phyloP scores from a whole-genome alignment of 2,888 invertebrate species.

The Piscicola geometra region DNA sequence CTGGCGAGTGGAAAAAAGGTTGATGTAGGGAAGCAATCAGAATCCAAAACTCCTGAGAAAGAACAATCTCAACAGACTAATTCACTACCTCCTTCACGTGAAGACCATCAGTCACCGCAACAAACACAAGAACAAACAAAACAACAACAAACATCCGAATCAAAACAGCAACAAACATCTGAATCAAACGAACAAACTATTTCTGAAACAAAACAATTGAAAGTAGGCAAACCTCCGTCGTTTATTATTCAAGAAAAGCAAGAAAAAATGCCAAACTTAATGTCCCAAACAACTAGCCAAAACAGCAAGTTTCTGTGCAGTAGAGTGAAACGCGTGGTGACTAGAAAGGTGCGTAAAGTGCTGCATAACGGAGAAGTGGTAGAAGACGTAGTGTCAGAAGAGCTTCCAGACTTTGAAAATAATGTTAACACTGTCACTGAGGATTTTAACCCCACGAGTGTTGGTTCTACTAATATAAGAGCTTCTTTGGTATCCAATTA shows the following conservation, averaged over 20 bases:
- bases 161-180: background rate
- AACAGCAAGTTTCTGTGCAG: slow-evolving; percentile 42
- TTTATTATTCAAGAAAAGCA: slow-evolving; percentile 7
- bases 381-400: slow-evolving; percentile 44
- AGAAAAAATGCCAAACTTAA: background rate
- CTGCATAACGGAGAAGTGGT: slow-evolving; percentile 42
- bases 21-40: background rate
- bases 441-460: slow-evolving; percentile 38
- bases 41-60: background rate
- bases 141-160: background rate
- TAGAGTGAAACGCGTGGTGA: slow-evolving; percentile 36
- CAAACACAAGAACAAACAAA: background rate
- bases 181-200: background rate
- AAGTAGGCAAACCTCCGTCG: slow-evolving; percentile 26
- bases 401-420: slow-evolving; percentile 41
- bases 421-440: slow-evolving; percentile 28
- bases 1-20: background rate
- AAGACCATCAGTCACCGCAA: background rate
- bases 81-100: background rate
- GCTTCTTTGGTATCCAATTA: slow-evolving; percentile 34
- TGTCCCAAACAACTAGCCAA: slow-evolving; percentile 6
- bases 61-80: background rate
- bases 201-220: background rate
- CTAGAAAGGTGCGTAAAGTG: slow-evolving; percentile 39
- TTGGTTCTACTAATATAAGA: slow-evolving; percentile 33